phyloP scores from a whole-genome alignment of 2,113 vertebrate species.

The Mustela lutreola region DNA sequence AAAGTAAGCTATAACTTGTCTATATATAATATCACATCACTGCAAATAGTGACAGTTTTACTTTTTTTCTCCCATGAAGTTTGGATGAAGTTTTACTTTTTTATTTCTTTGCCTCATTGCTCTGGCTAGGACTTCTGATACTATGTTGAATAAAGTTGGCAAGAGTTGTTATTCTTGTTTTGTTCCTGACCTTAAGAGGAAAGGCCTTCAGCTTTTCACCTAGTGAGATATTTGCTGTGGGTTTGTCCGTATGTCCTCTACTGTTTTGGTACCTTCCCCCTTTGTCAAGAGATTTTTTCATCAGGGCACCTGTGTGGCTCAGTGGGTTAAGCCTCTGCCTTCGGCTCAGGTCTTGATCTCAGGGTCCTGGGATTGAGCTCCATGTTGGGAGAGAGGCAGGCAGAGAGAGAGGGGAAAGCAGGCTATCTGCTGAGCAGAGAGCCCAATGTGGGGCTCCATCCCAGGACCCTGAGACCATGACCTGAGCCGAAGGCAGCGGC shows the following conservation, averaged over 20 bases:
- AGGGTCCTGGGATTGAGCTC: too few species aligned
- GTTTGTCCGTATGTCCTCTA: not conserved
- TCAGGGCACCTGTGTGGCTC: not conserved
- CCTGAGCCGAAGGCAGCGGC: too few species aligned
- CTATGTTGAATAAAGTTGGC: not conserved
- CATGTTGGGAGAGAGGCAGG: too few species aligned
- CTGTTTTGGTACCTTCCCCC: not conserved
- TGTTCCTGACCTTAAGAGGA: not conserved
- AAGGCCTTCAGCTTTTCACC: not conserved
- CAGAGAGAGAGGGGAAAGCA: too few species aligned
- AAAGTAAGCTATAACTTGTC: not conserved
- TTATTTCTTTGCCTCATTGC: not conserved
- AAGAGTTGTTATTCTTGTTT: not conserved
- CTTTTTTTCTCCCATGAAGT: not conserved
- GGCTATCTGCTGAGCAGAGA: too few species aligned
- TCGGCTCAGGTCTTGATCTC: too few species aligned
- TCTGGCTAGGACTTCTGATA: not conserved
- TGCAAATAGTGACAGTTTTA: not conserved
- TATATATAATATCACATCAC: not conserved
- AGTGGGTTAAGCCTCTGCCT: too few species aligned
- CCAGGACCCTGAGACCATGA: too few species aligned
- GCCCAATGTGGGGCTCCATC: too few species aligned
- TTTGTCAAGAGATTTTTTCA: not conserved
- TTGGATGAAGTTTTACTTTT: not conserved
- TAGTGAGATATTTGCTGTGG: not conserved